These are phyloP conservation scores for Aphis craccivora DNA, from an alignment of 1,140 invertebrate species.

Conservation along the genomic window DNA sequence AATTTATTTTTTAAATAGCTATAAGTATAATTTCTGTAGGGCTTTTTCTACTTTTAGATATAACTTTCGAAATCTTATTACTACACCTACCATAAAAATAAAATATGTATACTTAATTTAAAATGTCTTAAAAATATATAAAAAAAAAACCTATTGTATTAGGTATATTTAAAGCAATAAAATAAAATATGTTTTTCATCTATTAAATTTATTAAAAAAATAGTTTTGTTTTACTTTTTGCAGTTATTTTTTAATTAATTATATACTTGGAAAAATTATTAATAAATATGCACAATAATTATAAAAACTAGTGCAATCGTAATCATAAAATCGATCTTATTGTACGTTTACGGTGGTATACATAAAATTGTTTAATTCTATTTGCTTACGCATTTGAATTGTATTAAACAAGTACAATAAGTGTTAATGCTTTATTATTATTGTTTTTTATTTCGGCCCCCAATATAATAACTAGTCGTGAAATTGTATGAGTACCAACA, in stretches of 20 bases:
- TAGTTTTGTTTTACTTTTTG: neutral
- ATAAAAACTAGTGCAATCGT: neutral
- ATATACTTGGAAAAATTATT: neutral
- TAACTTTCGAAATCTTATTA: neutral
- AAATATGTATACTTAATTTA: neutral
- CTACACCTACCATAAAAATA: neutral
- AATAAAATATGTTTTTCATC: neutral
- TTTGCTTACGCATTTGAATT: conserved; percentile 12
- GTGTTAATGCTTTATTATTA: neutral
- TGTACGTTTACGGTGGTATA: neutral
- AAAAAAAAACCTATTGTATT: neutral
- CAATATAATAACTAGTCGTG: neutral
- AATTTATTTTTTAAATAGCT: conserved; percentile 1
- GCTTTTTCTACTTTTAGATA: neutral
- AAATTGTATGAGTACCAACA: neutral
- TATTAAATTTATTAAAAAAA: neutral
- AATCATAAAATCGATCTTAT: conserved; percentile 5
- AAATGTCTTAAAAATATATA: neutral
- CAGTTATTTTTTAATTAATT: neutral
- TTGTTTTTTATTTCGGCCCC: neutral
- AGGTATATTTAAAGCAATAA: neutral
- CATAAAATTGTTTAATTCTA: neutral
- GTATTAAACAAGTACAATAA: neutral
- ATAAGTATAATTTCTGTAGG: neutral
- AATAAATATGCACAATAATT: neutral